Percentiles rank a stretch among this genome's conserved stretches.
Conservation (phyloP, 2,113 vertebrate species). For the Carettochelys insculpta region DNA sequence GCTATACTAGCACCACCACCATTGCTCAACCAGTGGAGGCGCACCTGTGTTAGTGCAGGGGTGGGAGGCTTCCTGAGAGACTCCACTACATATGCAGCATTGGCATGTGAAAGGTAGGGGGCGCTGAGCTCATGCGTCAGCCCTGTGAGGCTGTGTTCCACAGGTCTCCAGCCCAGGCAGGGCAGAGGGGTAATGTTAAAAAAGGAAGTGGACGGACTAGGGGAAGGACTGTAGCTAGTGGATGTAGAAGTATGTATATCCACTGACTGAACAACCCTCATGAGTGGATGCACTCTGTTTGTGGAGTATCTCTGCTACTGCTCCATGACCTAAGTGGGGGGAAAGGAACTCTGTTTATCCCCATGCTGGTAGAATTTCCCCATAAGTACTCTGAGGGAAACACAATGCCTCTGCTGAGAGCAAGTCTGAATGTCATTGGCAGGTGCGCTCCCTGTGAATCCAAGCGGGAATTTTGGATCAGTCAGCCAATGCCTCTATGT, state of each 20-base stretch:
- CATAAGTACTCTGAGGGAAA: background rate
- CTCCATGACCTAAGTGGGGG: background rate
- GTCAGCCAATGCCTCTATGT: background rate
- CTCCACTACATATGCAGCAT: too few relatives aligned
- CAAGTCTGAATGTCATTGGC: background rate
- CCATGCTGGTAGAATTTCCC: background rate
- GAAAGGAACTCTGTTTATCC: fast-evolving
- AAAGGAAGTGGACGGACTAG: background rate
- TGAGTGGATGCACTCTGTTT: background rate
- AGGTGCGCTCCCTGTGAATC: background rate
- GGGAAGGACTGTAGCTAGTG: fast-evolving
- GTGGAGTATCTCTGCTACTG: background rate
- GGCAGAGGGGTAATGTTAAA: background rate
- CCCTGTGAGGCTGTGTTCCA: background rate
- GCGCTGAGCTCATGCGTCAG: background rate
- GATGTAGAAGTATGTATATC: background rate
- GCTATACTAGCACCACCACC: background rate
- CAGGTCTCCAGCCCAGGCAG: background rate
- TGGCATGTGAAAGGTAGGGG: background rate
- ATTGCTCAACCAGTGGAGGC: background rate
- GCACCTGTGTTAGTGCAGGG: background rate
- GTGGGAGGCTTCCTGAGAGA: background rate
- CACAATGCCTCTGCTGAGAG: fast-evolving
- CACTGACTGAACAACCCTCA: background rate
- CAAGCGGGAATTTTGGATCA: background rate